Evolutionary conservation across 1,140 invertebrate species (phyloP).

Genomic region (Globodera rostochiensis): DNA sequence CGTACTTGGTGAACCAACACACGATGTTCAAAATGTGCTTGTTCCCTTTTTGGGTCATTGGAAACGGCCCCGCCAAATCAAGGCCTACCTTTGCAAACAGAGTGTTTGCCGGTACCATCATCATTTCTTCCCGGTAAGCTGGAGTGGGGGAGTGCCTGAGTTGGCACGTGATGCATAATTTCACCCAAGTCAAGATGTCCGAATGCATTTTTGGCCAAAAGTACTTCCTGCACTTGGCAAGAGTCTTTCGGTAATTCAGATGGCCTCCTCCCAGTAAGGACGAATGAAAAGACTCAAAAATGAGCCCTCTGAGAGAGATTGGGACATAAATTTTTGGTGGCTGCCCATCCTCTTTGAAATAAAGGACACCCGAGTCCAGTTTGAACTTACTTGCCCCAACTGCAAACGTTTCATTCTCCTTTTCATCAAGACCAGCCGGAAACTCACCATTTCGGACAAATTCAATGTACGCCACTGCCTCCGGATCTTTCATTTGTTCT

Average conservation of each 20-base stretch:
- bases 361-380: not conserved
- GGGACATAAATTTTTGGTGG: conserved; percentile 7
- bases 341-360: not conserved
- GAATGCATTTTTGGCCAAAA: conserved; percentile 33
- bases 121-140: conserved; percentile 1
- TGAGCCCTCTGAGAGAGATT: not conserved
- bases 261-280: conserved; percentile 25
- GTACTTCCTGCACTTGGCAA: conserved; percentile 26
- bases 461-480: not conserved
- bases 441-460: not conserved
- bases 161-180: conserved; percentile 28
- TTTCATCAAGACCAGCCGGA: not conserved
- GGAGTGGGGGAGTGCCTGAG: conserved; percentile 11
- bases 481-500: conserved; percentile 1
- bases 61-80: conserved; percentile 23
- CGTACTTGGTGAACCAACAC: too few species aligned
- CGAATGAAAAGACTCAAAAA: conserved; percentile 28
- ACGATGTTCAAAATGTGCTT: too few species aligned
- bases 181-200: conserved; percentile 2
- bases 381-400: not conserved
- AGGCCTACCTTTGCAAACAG: not conserved
- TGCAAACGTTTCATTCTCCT: not conserved
- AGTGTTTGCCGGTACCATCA: not conserved
- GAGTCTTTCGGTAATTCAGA: conserved; percentile 19
- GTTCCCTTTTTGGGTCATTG: too few species aligned